Evolutionary conservation across 2,888 invertebrate species (phyloP), one percentile per base, ranked within the genome.

Genomic region (Machimus rusticus): DNA sequence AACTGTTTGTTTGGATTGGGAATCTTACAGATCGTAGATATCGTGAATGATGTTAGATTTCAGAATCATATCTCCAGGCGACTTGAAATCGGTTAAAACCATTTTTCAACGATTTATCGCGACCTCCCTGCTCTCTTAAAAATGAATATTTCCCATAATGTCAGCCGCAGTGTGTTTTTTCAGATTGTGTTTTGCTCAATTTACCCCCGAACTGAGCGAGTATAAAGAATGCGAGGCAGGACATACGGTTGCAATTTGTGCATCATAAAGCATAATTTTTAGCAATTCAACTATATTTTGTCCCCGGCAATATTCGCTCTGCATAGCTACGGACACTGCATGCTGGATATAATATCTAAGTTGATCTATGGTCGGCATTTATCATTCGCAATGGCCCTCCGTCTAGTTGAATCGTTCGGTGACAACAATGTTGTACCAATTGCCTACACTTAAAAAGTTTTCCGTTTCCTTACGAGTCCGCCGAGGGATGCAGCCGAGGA

Each of bases 401-500:
- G 57, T 86, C 77, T 77, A 77, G 55, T 37, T 74, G 37, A 86
- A 86, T 86, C 55, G 77, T 77, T 86, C 76, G 86, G 77, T 86
- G 86, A 86, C 86, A 86, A 86, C 86, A 86, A 76, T 86, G 77
- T 86, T 86, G 86, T 86, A 77, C 55, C 86, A 86, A 86, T 86
- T 86, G 86, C 86, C 86, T 86, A 77, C 86, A 86, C 86, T 86
- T 86, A 86, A 77, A 85, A 86, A 86, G 74, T 86, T 86, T 86
- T 84, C 74, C 84, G 23, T 74, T 39, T 46, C 82, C 66, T 84
- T 55, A 55, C 6, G 55, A 55, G 55, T 16, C 46, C 1, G 37
- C 28, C 55, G 66, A 37, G 51, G 55, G 51, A 39, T 76, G 31
- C 37, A 23, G 66, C 16, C 23, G 19, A 66, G 39, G 31, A 39